These are phyloP conservation scores for Hormaphis cornu DNA, from an alignment of 1,140 invertebrate genomes.

Conservation along the genomic window DNA sequence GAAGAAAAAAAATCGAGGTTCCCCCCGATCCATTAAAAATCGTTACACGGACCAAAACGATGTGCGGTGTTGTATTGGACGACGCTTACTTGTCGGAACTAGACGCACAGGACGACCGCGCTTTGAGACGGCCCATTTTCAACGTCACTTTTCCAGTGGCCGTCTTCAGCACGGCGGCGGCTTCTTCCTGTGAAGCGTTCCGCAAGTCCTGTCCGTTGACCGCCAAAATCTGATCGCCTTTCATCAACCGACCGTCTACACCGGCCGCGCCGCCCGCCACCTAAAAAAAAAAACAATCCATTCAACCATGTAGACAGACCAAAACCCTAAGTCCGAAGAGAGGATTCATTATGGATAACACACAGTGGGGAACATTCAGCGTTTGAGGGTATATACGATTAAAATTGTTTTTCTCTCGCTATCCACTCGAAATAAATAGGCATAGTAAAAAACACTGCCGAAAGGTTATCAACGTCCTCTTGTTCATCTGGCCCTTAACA, in stretches of 20 bases:
- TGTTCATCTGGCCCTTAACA: no score
- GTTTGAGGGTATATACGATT: no score
- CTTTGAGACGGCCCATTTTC: slow-evolving; percentile 74
- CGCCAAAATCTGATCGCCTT: slow-evolving; percentile 82
- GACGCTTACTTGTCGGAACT: slow-evolving; percentile 33
- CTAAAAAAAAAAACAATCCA: slow-evolving; percentile 44
- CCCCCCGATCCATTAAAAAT: neutral
- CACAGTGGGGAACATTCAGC: no score
- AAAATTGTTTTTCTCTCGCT: no score
- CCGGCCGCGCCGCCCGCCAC: slow-evolving; percentile 82
- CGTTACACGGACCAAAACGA: neutral
- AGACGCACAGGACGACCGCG: slow-evolving; percentile 39
- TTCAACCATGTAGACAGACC: neutral
- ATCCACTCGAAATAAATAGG: no score
- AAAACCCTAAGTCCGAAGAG: no score
- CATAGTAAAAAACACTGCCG: no score
- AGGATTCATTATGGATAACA: no score
- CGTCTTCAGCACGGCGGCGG: slow-evolving; percentile 78
- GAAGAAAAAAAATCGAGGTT: no score
- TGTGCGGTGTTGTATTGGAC: neutral
- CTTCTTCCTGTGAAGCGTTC: slow-evolving; percentile 70
- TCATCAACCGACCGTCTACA: slow-evolving; percentile 80
- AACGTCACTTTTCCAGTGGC: slow-evolving; percentile 65
- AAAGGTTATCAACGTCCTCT: no score
- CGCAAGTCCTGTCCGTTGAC: slow-evolving; percentile 84